A percentile compares a stretch with the other conserved stretches of the same genome.
phyloP scores from a whole-genome alignment of 1,140 invertebrate species.

The Drosophila fuyamai region DNA sequence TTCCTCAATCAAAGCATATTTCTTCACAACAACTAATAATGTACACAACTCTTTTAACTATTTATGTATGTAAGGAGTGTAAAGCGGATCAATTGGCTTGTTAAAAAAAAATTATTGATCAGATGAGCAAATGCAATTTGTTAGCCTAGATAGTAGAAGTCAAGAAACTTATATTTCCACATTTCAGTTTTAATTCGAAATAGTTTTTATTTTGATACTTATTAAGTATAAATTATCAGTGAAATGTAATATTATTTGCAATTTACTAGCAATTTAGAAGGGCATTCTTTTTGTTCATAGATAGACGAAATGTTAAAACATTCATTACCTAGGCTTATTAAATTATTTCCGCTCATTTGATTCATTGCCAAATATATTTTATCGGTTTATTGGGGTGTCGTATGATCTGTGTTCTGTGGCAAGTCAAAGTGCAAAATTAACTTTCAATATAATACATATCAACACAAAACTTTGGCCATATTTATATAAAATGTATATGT shows the following conservation, averaged over 20 bases:
- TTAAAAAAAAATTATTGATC: neutral
- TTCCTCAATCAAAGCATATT: constrained; percentile 26
- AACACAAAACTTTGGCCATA: constrained; percentile 28
- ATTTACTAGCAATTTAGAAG: too few relatives aligned
- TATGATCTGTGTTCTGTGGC: constrained; percentile 15
- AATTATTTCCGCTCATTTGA: neutral
- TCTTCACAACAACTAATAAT: constrained; percentile 47
- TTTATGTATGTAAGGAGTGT: constrained; percentile 5
- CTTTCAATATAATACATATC: constrained; percentile 20
- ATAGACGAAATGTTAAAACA: too few relatives aligned
- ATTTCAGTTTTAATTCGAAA: too few relatives aligned
- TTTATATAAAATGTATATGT: constrained; percentile 17
- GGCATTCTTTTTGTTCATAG: too few relatives aligned
- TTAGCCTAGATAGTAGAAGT: too few relatives aligned
- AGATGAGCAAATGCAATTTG: neutral
- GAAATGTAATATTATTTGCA: too few relatives aligned
- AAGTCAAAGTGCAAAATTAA: constrained; percentile 50
- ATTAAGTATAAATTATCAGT: too few relatives aligned
- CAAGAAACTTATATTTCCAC: neutral
- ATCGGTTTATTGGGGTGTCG: neutral
- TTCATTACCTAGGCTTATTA: too few relatives aligned
- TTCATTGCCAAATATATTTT: neutral
- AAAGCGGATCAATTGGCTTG: neutral
- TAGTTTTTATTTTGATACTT: too few relatives aligned
- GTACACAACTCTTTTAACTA: neutral